phyloP scores from a whole-genome alignment of 2,113 vertebrate genomes.

The Mugil cephalus region DNA sequence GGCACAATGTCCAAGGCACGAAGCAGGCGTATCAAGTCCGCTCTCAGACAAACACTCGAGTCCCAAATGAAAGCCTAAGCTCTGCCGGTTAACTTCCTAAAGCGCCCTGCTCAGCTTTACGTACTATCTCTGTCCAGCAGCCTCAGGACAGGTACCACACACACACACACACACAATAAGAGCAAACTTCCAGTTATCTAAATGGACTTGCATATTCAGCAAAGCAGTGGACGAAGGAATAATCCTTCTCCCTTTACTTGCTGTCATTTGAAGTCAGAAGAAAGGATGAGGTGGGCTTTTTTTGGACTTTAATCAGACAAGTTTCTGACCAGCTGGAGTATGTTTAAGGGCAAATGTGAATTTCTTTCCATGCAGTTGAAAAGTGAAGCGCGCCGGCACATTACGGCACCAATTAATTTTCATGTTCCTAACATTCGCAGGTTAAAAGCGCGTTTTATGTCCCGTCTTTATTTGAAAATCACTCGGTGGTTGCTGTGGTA shows the following conservation, averaged over 20 bases:
- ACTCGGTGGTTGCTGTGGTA: conserved; percentile 9
- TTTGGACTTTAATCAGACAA: background rate
- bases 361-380: background rate
- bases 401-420: background rate
- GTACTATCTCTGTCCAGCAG: conserved; percentile 70
- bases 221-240: conserved; percentile 21
- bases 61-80: conserved; percentile 62
- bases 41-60: conserved; percentile 41
- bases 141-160: conserved; percentile 63
- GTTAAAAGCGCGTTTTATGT: conserved; percentile 19
- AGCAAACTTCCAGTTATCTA: conserved; percentile 22
- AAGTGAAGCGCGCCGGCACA: background rate
- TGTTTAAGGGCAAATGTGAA: background rate
- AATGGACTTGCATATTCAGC: conserved; percentile 46
- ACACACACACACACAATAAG: conserved; percentile 15
- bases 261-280: conserved; percentile 15
- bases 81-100: conserved; percentile 55
- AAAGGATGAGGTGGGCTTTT: conserved; percentile 7
- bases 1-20: conserved; percentile 49
- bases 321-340: conserved; percentile 1
- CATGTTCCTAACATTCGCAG: background rate
- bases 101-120: conserved; percentile 63
- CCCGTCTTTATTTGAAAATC: conserved; percentile 13
- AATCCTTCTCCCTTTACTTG: conserved; percentile 33
- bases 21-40: conserved; percentile 44